Conservation (phyloP, 2,888 invertebrate species). For the Rhagonycha fulva region DNA sequence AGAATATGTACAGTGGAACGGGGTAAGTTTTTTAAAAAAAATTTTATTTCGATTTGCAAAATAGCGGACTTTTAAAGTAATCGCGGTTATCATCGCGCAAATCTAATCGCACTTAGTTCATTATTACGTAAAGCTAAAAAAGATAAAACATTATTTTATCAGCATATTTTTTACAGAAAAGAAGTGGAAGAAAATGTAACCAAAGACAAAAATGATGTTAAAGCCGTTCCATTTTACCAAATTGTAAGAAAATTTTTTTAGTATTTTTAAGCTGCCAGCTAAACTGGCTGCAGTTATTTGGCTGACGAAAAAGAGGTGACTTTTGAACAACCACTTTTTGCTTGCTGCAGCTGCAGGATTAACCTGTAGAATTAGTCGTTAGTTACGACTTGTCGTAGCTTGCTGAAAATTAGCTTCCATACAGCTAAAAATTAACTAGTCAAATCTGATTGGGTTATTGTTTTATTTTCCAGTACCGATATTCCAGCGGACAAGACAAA, state of each 20-base stretch:
- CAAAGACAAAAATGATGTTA: neutral
- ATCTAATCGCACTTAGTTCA: neutral
- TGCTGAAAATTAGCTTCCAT: too few relatives aligned
- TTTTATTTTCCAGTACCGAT: slow-evolving; percentile 64
- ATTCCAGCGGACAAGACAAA: slow-evolving; percentile 64
- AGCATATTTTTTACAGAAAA: neutral
- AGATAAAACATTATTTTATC: too few relatives aligned
- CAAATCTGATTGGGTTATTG: neutral
- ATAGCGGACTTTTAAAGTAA: neutral
- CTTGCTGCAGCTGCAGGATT: too few relatives aligned
- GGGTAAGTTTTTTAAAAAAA: neutral
- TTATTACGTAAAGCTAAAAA: neutral
- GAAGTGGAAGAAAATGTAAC: neutral
- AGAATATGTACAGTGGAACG: neutral
- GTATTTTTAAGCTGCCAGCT: neutral
- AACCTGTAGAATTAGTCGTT: too few relatives aligned
- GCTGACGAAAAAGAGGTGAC: too few relatives aligned
- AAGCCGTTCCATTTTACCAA: neutral
- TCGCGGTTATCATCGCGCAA: neutral
- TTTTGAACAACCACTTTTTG: too few relatives aligned
- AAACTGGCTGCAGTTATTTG: too few relatives aligned
- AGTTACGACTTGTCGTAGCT: too few relatives aligned
- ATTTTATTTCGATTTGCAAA: neutral
- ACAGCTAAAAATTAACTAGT: neutral
- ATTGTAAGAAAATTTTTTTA: slow-evolving; percentile 2